A percentile compares a stretch with the other conserved stretches of the same genome.
phyloP scores from a whole-genome alignment of 1,140 invertebrate genomes.

The Harpegnathos saltator region DNA sequence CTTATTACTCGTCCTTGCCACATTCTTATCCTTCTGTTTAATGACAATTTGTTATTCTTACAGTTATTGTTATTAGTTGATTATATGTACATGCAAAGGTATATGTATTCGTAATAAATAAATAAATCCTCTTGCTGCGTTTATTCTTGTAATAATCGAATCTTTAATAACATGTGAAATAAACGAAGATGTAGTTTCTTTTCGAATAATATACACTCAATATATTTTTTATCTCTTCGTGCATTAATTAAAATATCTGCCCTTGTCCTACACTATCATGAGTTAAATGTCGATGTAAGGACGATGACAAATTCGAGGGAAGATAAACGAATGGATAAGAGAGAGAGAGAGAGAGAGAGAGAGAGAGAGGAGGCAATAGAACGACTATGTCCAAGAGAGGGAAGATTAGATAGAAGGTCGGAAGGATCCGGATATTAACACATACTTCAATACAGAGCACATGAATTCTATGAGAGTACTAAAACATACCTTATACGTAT shows the following conservation, averaged over 20 bases:
- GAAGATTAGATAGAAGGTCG: conserved; percentile 61
- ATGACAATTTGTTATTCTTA: background rate
- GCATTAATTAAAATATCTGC: too few species aligned
- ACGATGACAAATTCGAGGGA: conserved; percentile 63
- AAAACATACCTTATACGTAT: conserved; percentile 51
- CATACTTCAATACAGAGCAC: conserved; percentile 51
- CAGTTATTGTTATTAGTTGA: conserved; percentile 19
- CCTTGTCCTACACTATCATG: background rate
- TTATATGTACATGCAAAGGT: background rate
- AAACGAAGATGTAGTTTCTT: too few species aligned
- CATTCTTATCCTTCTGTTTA: background rate
- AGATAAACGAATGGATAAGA: conserved; percentile 50
- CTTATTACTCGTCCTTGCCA: background rate
- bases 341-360: conserved; percentile 49
- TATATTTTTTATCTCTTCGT: too few species aligned
- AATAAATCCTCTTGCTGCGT: too few species aligned
- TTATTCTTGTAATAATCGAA: too few species aligned
- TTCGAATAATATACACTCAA: too few species aligned
- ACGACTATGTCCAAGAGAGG: conserved; percentile 71
- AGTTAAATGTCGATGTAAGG: conserved; percentile 7
- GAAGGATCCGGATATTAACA: conserved; percentile 72
- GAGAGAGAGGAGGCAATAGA: conserved; percentile 45
- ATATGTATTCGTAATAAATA: background rate
- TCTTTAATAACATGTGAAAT: too few species aligned
- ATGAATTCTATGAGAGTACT: conserved; percentile 61